Base-by-base conservation (phyloP, 2,888 invertebrate genomes). In the Agonum fuliginosum region DNA sequence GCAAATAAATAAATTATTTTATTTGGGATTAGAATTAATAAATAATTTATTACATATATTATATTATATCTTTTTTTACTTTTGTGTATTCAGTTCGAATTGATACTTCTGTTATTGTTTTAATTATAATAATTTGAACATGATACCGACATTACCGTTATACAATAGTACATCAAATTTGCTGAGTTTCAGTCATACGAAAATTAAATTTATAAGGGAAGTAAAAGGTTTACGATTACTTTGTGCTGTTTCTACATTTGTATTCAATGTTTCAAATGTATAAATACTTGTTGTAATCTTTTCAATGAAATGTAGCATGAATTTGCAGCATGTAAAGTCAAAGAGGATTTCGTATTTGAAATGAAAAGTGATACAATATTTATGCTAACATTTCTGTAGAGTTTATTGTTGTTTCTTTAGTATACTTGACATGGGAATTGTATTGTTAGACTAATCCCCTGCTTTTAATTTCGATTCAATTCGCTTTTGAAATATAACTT, bases 401-500 rank as follows among this genome's bases (percentile, higher is more conserved):
- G n/a, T n/a, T n/a, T n/a, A n/a, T n/a, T n/a, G n/a, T n/a, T n/a
- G n/a, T n/a, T n/a, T n/a, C n/a, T n/a, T n/a, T n/a, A n/a, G n/a
- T n/a, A n/a, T n/a, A n/a, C n/a, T n/a, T n/a, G n/a, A n/a, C n/a
- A n/a, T n/a, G n/a, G n/a, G n/a, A n/a, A n/a, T n/a, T n/a, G n/a
- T n/a, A n/a, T n/a, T n/a, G n/a, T n/a, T 24, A 54, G 48, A 20
- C n/a, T n/a, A n/a, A n/a, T n/a, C n/a, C n/a, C n/a, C n/a, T n/a
- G 48, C 48, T 54, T 54, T 54, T 54, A 24, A 54, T 54, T 24
- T 54, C 10, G 4, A 24, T 24, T 54, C 54, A 54, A 54, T 24
- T 62, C 30, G 14, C 30, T 27, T 30, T 62, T 62, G 17, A 62
- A 62, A 62, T 30, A 14, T 62, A 30, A 30, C 58, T 62, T 62